Conservation (phyloP, 2,888 invertebrate genomes). For the Tridacna gigas region DNA sequence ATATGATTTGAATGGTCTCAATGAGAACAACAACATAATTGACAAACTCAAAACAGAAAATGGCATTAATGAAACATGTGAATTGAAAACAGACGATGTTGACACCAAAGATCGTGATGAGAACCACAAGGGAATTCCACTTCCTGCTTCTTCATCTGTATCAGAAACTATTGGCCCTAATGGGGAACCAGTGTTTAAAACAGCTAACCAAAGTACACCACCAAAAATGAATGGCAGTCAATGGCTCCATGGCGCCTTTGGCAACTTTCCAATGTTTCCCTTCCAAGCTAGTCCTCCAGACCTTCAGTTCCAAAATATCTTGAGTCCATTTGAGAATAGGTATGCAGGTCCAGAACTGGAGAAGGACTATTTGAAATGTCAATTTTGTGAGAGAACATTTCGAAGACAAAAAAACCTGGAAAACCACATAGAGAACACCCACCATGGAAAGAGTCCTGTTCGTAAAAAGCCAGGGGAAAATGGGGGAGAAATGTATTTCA, state of each 20-base stretch:
- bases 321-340: conserved; percentile 78
- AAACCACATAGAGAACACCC: conserved; percentile 84
- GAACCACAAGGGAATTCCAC: conserved; percentile 55
- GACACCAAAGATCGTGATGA: conserved; percentile 31
- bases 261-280: conserved; percentile 74
- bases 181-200: conserved; percentile 46
- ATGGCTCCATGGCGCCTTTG: conserved; percentile 72
- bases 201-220: conserved; percentile 50
- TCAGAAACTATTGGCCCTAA: conserved; percentile 52
- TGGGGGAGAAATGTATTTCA: conserved; percentile 82
- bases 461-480: conserved; percentile 71
- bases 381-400: conserved; percentile 82
- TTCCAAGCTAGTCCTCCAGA: conserved; percentile 76
- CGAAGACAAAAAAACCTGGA: conserved; percentile 83
- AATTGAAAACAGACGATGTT: conserved; percentile 21
- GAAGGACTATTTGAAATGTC: conserved; percentile 81
- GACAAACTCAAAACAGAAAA: conserved; percentile 45
- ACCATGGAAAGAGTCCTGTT: conserved; percentile 81
- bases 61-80: conserved; percentile 42
- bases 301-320: conserved; percentile 74
- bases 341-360: conserved; percentile 73
- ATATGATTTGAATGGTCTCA: conserved; percentile 21
- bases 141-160: conserved; percentile 54
- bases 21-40: conserved; percentile 62
- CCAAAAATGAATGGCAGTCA: conserved; percentile 71